Conservation (phyloP, 2,888 invertebrate species). For the Pocota personata region DNA sequence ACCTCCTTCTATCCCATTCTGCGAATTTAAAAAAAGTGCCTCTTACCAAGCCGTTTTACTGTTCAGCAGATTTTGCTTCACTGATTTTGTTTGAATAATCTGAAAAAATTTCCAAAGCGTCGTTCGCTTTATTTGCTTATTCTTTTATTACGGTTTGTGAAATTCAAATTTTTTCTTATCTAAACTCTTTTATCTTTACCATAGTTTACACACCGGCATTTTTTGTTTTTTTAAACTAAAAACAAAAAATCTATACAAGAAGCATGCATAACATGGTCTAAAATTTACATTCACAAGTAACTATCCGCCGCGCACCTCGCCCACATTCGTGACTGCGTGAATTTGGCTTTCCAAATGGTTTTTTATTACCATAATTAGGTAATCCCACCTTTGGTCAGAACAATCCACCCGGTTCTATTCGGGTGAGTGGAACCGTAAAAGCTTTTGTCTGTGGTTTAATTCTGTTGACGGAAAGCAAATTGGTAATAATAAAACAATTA, state of each 20-base stretch:
- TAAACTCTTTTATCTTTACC: neutral
- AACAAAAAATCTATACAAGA: neutral
- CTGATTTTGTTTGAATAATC: too few relatives aligned
- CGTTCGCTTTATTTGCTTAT: too few relatives aligned
- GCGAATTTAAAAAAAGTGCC: too few relatives aligned
- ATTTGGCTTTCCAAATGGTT: neutral
- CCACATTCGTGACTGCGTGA: neutral
- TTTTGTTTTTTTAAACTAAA: too few relatives aligned
- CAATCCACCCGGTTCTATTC: neutral
- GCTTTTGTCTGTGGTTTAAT: neutral
- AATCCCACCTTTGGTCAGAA: constrained; percentile 39
- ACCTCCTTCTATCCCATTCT: too few relatives aligned
- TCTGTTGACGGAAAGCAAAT: constrained; percentile 23
- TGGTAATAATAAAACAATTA: constrained; percentile 37
- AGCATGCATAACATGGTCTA: neutral
- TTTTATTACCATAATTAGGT: constrained; percentile 35
- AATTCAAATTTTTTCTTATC: neutral
- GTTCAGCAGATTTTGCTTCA: too few relatives aligned
- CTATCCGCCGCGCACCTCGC: neutral
- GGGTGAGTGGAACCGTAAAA: constrained; percentile 27
- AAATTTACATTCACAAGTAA: neutral
- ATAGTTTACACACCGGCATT: neutral
- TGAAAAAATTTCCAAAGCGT: too few relatives aligned
- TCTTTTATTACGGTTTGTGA: neutral
- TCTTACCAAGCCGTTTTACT: too few relatives aligned